Evolutionary conservation across 2,888 invertebrate genomes (phyloP).

Genomic region (Clostera curtula): DNA sequence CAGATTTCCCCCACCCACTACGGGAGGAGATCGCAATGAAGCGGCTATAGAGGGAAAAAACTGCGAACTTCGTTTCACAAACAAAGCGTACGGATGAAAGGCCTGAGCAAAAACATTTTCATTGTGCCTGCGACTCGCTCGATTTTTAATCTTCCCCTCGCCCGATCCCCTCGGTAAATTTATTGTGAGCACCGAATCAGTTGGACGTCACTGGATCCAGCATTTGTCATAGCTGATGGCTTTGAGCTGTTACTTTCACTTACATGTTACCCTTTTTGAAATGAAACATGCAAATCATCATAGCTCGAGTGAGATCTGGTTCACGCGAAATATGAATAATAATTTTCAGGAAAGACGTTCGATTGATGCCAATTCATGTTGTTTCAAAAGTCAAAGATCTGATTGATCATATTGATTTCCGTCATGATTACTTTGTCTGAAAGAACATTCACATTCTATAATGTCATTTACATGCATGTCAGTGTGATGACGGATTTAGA

Average conservation of each 20-base stretch:
- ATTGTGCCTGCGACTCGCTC: conserved; percentile 69
- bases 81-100: conserved; percentile 64
- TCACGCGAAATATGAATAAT: too few relatives aligned
- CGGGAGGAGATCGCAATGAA: conserved; percentile 55
- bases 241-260: conserved; percentile 3
- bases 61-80: conserved; percentile 69
- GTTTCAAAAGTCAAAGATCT: too few relatives aligned
- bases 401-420: too few relatives aligned
- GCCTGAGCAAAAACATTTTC: conserved; percentile 68
- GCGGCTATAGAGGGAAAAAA: conserved; percentile 56
- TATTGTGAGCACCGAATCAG: conserved; percentile 56
- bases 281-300: too few relatives aligned
- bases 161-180: conserved; percentile 56
- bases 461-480: too few relatives aligned
- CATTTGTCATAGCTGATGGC: conserved; percentile 27
- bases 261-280: too few relatives aligned
- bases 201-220: conserved; percentile 40
- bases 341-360: too few relatives aligned
- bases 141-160: conserved; percentile 72
- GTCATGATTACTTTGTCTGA: too few relatives aligned
- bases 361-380: too few relatives aligned
- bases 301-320: too few relatives aligned
- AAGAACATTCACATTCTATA: too few relatives aligned
- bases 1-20: conserved; percentile 37
- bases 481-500: too few relatives aligned